phyloP scores from a whole-genome alignment of 2,888 invertebrate species.

The Hirtodrosophila confusa region DNA sequence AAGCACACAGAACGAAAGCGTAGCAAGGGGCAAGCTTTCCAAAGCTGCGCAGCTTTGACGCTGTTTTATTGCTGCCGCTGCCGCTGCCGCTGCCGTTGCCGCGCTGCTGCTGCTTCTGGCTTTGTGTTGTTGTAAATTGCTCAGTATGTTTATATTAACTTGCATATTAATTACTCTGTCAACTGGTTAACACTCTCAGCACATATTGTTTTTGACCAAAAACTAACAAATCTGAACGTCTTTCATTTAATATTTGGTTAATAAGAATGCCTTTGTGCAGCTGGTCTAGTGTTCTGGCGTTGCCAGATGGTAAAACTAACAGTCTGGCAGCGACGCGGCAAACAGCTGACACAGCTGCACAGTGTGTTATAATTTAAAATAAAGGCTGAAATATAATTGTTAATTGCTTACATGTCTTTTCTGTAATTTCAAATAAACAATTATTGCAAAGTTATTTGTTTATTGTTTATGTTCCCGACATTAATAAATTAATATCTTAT shows the following conservation, averaged over 20 bases:
- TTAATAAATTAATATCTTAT: too few species aligned
- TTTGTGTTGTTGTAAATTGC: slow-evolving; percentile 1
- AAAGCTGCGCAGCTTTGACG: slow-evolving; percentile 18
- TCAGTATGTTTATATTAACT: not conserved
- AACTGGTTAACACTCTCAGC: slow-evolving; percentile 1
- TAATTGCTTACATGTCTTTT: too few species aligned
- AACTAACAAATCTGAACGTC: not conserved
- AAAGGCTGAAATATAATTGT: too few species aligned
- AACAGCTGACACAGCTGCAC: slow-evolving; percentile 23
- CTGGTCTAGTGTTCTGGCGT: slow-evolving; percentile 10
- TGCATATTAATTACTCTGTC: slow-evolving; percentile 6
- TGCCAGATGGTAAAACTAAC: slow-evolving; percentile 7
- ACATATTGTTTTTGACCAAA: not conserved
- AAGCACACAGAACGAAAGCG: slow-evolving; percentile 14
- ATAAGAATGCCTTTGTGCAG: slow-evolving; percentile 9
- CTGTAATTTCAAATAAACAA: too few species aligned
- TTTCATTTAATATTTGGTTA: slow-evolving; percentile 19
- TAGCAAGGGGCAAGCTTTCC: slow-evolving; percentile 13
- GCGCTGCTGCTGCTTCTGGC: slow-evolving; percentile 4
- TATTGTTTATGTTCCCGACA: too few species aligned
- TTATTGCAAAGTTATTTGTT: too few species aligned
- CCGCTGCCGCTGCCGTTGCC: slow-evolving; percentile 7
- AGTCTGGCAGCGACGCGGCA: not conserved
- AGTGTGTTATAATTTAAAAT: not conserved
- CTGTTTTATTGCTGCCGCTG: slow-evolving; percentile 17